These are phyloP conservation scores for Nymphalis io DNA, from an alignment of 1,140 invertebrate species.

Conservation along the genomic window DNA sequence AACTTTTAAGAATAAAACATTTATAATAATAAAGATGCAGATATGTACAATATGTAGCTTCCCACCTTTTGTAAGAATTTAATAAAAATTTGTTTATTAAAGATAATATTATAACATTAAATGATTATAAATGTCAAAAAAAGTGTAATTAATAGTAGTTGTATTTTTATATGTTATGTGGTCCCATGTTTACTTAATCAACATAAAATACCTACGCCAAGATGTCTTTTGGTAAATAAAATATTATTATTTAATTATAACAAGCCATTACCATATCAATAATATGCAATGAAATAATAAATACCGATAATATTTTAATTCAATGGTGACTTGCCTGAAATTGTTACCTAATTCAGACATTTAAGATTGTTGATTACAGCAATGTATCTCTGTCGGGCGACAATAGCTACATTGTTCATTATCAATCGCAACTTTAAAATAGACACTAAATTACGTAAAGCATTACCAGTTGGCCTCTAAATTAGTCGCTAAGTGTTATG, in stretches of 20 bases:
- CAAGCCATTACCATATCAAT: neutral
- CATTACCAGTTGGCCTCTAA: slow-evolving; percentile 59
- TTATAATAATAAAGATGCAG: too few relatives aligned
- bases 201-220: too few relatives aligned
- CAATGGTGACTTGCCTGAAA: slow-evolving; percentile 24
- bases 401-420: slow-evolving; percentile 69
- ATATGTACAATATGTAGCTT: too few relatives aligned
- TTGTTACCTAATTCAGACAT: slow-evolving; percentile 39
- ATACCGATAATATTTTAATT: slow-evolving; percentile 27
- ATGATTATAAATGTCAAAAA: too few relatives aligned
- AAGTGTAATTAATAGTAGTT: too few relatives aligned
- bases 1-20: too few relatives aligned
- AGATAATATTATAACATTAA: too few relatives aligned
- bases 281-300: slow-evolving; percentile 10
- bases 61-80: too few relatives aligned
- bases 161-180: too few relatives aligned
- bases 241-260: neutral
- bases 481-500: slow-evolving; percentile 62
- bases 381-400: slow-evolving; percentile 70
- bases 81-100: too few relatives aligned
- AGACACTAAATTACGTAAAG: slow-evolving; percentile 75
- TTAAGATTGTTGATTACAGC: slow-evolving; percentile 61
- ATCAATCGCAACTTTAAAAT: slow-evolving; percentile 72
- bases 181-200: too few relatives aligned
- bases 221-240: too few relatives aligned